phyloP scores from a whole-genome alignment of 2,113 vertebrate genomes.

The Podarcis muralis region DNA sequence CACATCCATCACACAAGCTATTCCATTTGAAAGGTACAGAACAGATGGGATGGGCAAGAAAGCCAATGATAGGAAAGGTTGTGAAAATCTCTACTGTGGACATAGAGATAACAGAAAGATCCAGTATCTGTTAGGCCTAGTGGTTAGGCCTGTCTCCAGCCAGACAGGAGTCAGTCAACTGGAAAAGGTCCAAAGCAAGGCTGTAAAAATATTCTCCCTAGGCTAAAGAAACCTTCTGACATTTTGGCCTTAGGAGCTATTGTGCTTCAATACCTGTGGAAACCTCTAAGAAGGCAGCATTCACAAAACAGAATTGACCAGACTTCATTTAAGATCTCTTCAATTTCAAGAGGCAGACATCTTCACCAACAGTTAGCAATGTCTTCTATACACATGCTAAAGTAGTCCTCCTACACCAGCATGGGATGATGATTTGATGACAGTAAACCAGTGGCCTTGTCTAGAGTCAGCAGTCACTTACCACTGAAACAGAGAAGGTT shows the following conservation, averaged over 20 bases:
- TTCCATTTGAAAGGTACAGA: not conserved
- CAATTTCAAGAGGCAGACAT: no score
- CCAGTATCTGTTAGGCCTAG: not conserved
- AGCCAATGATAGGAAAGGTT: accelerated
- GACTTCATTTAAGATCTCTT: not conserved
- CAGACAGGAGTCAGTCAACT: not conserved
- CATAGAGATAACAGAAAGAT: accelerated
- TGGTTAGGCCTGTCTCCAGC: no score
- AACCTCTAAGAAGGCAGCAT: not conserved
- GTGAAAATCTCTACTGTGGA: not conserved
- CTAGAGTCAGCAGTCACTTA: no score
- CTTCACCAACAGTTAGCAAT: not conserved
- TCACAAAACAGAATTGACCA: not conserved
- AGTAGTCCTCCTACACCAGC: no score
- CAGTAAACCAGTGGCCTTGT: no score
- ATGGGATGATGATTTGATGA: no score
- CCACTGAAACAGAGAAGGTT: no score
- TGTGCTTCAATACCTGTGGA: not conserved
- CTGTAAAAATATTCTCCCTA: not conserved
- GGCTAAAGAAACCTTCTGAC: not conserved
- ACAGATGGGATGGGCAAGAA: not conserved
- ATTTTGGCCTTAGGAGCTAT: not conserved
- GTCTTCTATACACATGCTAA: not conserved
- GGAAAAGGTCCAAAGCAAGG: accelerated
- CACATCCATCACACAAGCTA: not conserved